phyloP scores from a whole-genome alignment of 2,113 vertebrate genomes.

The Pterocles burchelli region DNA sequence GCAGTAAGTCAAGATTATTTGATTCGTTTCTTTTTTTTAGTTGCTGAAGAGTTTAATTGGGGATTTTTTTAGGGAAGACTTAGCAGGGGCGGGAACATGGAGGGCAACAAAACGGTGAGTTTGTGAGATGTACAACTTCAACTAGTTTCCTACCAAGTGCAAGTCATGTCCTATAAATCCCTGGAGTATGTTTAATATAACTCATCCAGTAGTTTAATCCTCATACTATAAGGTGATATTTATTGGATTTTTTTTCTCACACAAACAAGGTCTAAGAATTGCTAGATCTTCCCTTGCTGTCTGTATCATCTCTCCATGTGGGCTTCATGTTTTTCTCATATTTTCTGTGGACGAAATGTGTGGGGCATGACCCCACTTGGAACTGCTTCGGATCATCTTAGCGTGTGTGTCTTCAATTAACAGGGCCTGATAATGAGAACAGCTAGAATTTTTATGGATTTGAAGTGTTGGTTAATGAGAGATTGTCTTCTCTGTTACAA shows the following conservation, averaged over 20 bases:
- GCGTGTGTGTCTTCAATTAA: background rate
- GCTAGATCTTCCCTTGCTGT: background rate
- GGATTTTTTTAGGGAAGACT: background rate
- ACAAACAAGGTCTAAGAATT: background rate
- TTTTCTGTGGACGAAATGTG: background rate
- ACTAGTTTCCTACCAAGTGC: background rate
- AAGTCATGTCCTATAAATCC: background rate
- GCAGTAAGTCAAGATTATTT: slow-evolving; percentile 85
- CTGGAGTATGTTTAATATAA: background rate
- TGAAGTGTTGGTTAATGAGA: background rate
- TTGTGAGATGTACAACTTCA: background rate
- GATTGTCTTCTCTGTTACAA: background rate
- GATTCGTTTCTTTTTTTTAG: background rate
- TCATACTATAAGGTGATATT: background rate
- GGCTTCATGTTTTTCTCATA: background rate
- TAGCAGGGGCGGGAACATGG: background rate
- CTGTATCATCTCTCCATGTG: background rate
- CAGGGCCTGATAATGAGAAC: background rate
- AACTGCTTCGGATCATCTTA: background rate
- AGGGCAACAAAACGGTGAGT: background rate
- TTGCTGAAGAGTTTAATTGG: background rate
- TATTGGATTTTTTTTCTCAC: background rate
- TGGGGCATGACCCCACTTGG: background rate
- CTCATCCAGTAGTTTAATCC: background rate
- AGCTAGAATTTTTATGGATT: background rate